Base-by-base conservation (phyloP, 2,888 invertebrate species). In the Boloria euphrosyne region DNA sequence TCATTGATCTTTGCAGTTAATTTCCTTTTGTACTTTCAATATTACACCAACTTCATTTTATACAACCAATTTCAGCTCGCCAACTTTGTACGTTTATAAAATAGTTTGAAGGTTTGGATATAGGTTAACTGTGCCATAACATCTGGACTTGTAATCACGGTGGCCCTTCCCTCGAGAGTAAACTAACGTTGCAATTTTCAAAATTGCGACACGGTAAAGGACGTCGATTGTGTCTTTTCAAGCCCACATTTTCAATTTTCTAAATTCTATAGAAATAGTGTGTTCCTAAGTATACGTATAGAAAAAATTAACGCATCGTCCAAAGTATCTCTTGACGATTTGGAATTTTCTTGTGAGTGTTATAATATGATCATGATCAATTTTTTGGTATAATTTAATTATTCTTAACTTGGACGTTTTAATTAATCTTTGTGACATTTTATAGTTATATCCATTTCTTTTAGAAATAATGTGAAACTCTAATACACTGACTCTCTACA, bases 181-280 rank as follows among this genome's bases (percentile, higher is more conserved):
- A 61, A 64, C 63, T 58, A 61, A 64, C 57, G 75, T 76, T 83
- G 84, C 84, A 83, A 86, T 86, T 86, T 84, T 81, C 76, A 80
- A 85, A 87, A 86, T 87, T 86, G 84, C 86, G 80, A 79, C 75
- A 76, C 80, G 73, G 81, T 82, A 80, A 83, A 79, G 76, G 77
- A 74, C 67, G 60, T 55, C 61, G 67, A 67, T 69, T 69, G 66
- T 67, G 70, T 68, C 60, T 66, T 58, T 63, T 68, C 59, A 70
- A 65, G 68, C 52, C 66, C 49, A 58, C 43, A 53, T 65, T 66
- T 66, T 68, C 62, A 65, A 68, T 65, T 65, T 68, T 52, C 62
- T 62, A 50, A 16, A 16, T 43, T 18, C 7, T 44, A n/a, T 22
- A 31, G 49, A 59, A 31, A 49, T 31, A 31, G 16, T 22, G 17